Conservation (phyloP, 2,797 vertebrate species). For the Eleutherodactylus coqui region DNA sequence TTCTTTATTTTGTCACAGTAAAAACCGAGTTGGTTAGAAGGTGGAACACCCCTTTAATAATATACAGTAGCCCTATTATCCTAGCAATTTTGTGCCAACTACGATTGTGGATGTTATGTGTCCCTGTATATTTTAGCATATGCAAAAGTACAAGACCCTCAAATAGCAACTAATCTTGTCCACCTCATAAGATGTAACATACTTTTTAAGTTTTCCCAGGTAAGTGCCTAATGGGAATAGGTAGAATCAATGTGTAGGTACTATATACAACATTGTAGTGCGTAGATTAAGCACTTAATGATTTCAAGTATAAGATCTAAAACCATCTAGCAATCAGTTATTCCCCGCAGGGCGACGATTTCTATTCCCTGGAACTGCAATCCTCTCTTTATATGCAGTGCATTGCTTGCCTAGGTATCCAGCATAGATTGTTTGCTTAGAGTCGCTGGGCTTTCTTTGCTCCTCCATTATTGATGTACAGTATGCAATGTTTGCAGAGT, state of each 20-base stretch:
- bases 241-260: background rate
- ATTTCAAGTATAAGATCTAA: slow-evolving; percentile 3
- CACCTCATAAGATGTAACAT: background rate
- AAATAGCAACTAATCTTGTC: background rate
- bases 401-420: slow-evolving; percentile 24
- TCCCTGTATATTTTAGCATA: background rate
- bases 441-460: slow-evolving; percentile 31
- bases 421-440: slow-evolving; percentile 20
- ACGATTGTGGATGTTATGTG: background rate
- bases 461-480: slow-evolving; percentile 46
- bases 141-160: background rate
- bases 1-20: no score
- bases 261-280: background rate
- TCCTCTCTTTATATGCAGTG: background rate
- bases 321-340: slow-evolving; percentile 4
- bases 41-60: no score
- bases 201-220: background rate
- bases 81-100: background rate
- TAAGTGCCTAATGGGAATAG: background rate
- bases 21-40: no score
- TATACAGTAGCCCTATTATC: no score
- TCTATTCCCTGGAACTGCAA: background rate
- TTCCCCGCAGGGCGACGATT: background rate
- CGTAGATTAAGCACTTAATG: slow-evolving; percentile 7
- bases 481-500: slow-evolving; percentile 38